Base-by-base conservation (phyloP, 2,888 invertebrate species). In the Eudemis profundana region DNA sequence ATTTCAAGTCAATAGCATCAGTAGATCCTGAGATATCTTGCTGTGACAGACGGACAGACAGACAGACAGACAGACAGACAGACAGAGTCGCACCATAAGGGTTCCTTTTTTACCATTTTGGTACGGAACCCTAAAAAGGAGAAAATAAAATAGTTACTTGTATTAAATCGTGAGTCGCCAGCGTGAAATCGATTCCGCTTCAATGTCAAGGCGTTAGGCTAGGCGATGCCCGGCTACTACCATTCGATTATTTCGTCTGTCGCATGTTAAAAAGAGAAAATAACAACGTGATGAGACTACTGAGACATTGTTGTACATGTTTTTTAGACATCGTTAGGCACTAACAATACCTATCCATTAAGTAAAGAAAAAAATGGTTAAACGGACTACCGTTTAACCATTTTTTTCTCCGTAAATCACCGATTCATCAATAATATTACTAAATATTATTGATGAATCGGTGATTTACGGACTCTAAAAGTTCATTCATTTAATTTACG, bases 121-220 rank as follows among this genome's bases (percentile, higher is more conserved):
- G n/a, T n/a, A n/a, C n/a, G n/a, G n/a, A n/a, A n/a, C n/a, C n/a
- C n/a, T n/a, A 49, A 36, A 10, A 15, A 12, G 7, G 23, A 27
- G 19, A 60, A 59, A 40, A 27, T 46, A 60, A 60, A 36, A 27
- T 4, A 40, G 49, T n/a, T 5, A 12, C 38, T 10, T 36, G 49
- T n/a, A n/a, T n/a, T n/a, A n/a, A 47, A 56, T 62, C 56, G 63
- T 57, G 44, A 50, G 63, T 14, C 40, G 17, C 14, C 27, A 38
- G 27, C 57, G 64, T 64, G 64, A 59, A 64, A 64, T 64, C 57
- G 57, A 64, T 64, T 64, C 36, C 42, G 44, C 50, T 10, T 50
- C 63, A 64, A 59, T 59, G 64, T 64, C 64, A 64, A 57, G 64
- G 64, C 50, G 19, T 27, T 19, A 23, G 64, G 57, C 64, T 59